Percentiles rank a stretch among this genome's conserved stretches.
Conservation (phyloP, 1,140 invertebrate genomes). For the Cydia fagiglandana region DNA sequence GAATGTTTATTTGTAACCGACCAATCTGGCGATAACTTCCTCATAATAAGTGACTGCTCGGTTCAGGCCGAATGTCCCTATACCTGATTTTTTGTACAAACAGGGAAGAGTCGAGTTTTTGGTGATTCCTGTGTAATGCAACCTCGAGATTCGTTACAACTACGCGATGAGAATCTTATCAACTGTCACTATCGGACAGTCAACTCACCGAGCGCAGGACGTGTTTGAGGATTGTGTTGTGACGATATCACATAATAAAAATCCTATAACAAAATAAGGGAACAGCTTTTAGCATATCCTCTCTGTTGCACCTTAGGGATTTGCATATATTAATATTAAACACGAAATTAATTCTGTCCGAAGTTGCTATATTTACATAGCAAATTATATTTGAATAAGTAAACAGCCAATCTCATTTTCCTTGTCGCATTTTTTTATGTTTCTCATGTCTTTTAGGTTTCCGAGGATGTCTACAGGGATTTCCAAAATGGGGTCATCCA, state of each 20-base stretch:
- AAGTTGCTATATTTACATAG: constrained; percentile 6
- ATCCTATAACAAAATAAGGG: background rate
- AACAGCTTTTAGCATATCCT: background rate
- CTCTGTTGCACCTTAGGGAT: constrained; percentile 5
- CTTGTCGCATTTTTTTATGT: background rate
- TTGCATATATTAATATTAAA: constrained; percentile 21
- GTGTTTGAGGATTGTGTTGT: too few species aligned
- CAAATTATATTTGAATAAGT: constrained; percentile 4
- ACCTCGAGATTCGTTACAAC: background rate
- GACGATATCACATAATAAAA: background rate
- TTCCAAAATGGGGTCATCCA: too few species aligned
- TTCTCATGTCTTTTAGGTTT: background rate
- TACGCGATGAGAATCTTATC: background rate
- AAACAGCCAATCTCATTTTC: background rate
- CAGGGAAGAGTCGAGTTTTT: background rate
- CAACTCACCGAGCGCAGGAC: background rate
- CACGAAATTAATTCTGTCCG: background rate
- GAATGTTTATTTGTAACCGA: constrained; percentile 2
- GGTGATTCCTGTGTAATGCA: background rate
- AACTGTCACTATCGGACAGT: background rate
- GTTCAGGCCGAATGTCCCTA: background rate
- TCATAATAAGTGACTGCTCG: background rate
- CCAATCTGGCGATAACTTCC: background rate
- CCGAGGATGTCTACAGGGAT: background rate
- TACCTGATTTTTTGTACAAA: background rate